Percentiles rank a stretch among this genome's conserved stretches.
Conservation (phyloP, 2,113 vertebrate genomes). For the Lepisosteus osseus region DNA sequence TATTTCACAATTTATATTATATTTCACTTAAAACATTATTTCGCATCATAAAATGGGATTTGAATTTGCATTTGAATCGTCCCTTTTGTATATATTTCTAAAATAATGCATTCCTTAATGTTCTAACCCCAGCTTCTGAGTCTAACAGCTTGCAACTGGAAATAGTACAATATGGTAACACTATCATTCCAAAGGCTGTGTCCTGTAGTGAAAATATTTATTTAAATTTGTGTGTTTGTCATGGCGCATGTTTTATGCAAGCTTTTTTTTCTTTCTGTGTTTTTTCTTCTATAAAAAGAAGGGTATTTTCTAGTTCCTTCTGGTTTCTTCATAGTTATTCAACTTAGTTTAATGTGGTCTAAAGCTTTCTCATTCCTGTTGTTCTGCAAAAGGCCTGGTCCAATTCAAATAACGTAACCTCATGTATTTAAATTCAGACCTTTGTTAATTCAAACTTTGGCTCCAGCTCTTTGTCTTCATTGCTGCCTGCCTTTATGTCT, state of each 20-base stretch:
- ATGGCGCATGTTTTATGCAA: neutral
- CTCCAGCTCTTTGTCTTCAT: conserved; percentile 1
- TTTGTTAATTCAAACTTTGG: conserved; percentile 14
- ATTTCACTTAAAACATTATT: too few species aligned
- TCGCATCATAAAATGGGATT: too few species aligned
- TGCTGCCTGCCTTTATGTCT: conserved; percentile 5
- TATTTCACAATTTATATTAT: too few species aligned
- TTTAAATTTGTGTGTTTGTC: conserved; percentile 10
- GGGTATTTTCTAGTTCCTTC: neutral
- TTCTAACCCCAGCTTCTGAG: neutral
- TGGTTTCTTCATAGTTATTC: neutral
- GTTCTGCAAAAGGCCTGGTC: conserved; percentile 48
- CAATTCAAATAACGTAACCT: conserved; percentile 66
- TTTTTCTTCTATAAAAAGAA: neutral
- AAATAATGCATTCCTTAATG: conserved; percentile 7
- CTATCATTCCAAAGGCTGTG: neutral
- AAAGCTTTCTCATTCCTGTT: conserved; percentile 41
- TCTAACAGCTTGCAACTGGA: neutral
- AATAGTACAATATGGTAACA: neutral
- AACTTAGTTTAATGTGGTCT: conserved; percentile 16
- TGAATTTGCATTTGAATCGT: too few species aligned
- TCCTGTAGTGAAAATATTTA: conserved; percentile 12
- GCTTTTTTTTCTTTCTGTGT: neutral
- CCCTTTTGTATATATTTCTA: too few species aligned
- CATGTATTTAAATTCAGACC: conserved; percentile 13